Base-by-base conservation (phyloP, 2,888 invertebrate genomes). In the Dusona sp. region DNA sequence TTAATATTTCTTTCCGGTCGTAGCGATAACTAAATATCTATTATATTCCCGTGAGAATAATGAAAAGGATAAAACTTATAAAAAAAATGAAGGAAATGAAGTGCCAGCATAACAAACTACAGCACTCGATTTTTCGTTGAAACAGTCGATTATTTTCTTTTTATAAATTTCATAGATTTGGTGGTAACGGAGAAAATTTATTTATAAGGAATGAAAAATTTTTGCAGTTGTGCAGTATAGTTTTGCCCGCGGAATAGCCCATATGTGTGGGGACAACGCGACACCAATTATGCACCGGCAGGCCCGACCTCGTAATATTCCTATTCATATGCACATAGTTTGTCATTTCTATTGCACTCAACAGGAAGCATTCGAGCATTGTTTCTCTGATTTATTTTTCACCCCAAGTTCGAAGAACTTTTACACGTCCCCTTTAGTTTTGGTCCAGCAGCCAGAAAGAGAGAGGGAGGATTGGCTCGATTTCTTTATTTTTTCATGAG, bases 211-310 rank as follows among this genome's bases (percentile, higher is more conserved):
- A 16, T 57, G 6, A 25, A 6, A 57, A 16, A 57, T 57, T 7
- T 3, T 61, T 7, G 16, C 29, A 25, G 38, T 45, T 13, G 0
- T 68, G 38, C 25, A 25, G 19, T 29, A 8, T 25, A 16, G 38
- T 16, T 65, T 65, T 65, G 36, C 9, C 2, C 65, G 22, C 22
- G 48, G 6, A 65, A 48, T 6, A 11, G 9, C 54, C 57, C 70
- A 64, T 78, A 65, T 25, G 51, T 16, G 38, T 57, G 57, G 19
- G 48, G 36, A 77, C 45, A 51, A 80, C 73, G 77, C 38, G 61
- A 57, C 77, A 61, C 77, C 86, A 86, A 86, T 86, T 86, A 86
- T 83, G 78, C 80, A 83, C 77, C 51, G 67, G 68, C 80, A 74
- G 77, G 36, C 54, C 75, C 74, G 38, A 33, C 38, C 67, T 29